Evolutionary conservation across 2,113 vertebrate species (phyloP), one percentile per base, ranked within the genome.

Genomic region (Heterocephalus glaber): DNA sequence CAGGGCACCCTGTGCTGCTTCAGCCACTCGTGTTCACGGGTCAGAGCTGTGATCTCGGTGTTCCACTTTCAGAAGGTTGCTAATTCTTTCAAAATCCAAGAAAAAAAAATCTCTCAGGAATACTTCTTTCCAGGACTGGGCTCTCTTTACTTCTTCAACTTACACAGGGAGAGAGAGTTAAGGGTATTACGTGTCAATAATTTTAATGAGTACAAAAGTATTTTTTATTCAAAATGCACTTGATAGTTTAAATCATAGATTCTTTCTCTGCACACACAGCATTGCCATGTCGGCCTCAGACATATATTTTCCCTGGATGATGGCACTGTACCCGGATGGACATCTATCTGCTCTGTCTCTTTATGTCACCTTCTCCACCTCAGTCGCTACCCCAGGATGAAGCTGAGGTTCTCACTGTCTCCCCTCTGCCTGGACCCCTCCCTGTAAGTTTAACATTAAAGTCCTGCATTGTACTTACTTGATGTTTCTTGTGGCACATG

Each of bases 401-500:
- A 70, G 12, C 76, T 5, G 16, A 66, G 68, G 4, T 28, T 56
- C 56, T 22, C 68, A 13, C 5, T 1, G 76, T 24, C 33, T 47
- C 35, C 1, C 5, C 2, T 2, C 2, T 17, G 13, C n/a, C 61
- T 44, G 70, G 41, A 13, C 41, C 38, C 70, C 22, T 2, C 13
- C 11, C 12, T 5, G 60, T 65, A n/a, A 65, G 54, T n/a, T n/a
- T n/a, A 65, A 20, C 58, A 76, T 66, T 28, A 56, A 68, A 89
- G 84, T 61, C 35, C 12, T 52, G 41, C 38, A 5, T 58, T 92
- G 20, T 5, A 24, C 61, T 84, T 81, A 35, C 66, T 95, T 83
- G 58, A 8, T 63, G 87, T 84, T 87, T 96, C 70, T 90, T 96
- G 92, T 85, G 95, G 97, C 95, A 79, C 80, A 24, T 52, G 85